Base-by-base conservation (phyloP, 1,140 invertebrate species). In the Vanessa atalanta region DNA sequence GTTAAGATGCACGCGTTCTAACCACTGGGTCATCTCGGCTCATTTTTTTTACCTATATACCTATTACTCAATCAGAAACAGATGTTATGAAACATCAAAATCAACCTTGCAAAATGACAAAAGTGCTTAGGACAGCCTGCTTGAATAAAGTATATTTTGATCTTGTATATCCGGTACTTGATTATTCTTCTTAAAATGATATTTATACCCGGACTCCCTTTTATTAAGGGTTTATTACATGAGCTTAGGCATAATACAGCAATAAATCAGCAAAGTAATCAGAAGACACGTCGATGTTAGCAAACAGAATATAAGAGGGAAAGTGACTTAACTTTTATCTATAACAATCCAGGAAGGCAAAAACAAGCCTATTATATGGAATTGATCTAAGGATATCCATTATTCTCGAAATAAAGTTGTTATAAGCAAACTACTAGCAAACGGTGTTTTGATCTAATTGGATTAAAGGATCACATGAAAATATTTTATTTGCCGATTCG, bases 291-390 rank as follows among this genome's bases (percentile, higher is more conserved):
- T 66, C 64, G 61, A 71, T 63, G 60, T 61, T 73, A 73, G 64
- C 55, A 64, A 69, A 74, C 50, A 74, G 73, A 76, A 57, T 72
- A 60, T 50, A 48, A 76, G 63, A 66, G 73, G 55, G 60, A 61
- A 65, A 76, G 65, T 70, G 65, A 23, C 60, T 53, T 64, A 76
- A 76, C 65, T 76, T 72, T 83, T 69, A 69, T 69, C 82, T 82
- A 60, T 66, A 63, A 63, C 76, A 79, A 79, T 84, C 75, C 76
- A 63, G 71, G 47, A 55, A 78, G 31, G 78, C 81, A 84, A 81
- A 83, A 84, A 84, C 83, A 84, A 83, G 69, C 71, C 78, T 81
- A 85, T 84, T 83, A 84, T 80, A 79, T 77, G 70, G 76, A 81
- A 79, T 79, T 65, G 75, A 79, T 80, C 63, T 74, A 47, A 37